phyloP scores from a whole-genome alignment of 2,888 invertebrate species.

The Machimus atricapillus region DNA sequence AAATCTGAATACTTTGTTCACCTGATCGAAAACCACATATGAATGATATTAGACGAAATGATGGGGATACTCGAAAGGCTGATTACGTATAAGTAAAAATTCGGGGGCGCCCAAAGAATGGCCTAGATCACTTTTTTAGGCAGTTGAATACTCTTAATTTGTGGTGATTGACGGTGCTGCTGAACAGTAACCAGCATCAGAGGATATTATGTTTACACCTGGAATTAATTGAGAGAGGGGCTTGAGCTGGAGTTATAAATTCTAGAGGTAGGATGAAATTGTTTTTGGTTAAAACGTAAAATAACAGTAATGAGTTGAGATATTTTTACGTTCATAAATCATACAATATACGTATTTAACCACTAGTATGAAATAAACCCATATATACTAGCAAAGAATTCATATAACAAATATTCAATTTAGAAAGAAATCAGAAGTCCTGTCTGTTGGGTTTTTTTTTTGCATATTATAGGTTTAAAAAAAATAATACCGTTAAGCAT shows the following conservation, averaged over 20 bases:
- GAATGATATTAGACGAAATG: neutral
- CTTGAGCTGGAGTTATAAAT: neutral
- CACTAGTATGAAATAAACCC: neutral
- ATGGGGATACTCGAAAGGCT: neutral
- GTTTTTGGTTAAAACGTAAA: neutral
- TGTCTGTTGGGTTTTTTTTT: too few species aligned
- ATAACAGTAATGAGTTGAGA: neutral
- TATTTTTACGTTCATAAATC: neutral
- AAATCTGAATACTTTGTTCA: neutral
- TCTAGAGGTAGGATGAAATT: neutral
- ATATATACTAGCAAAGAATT: neutral
- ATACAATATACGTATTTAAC: neutral
- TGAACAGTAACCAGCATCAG: neutral
- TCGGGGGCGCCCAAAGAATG: neutral
- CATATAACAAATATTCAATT: neutral
- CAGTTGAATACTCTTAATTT: neutral
- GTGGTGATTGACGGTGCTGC: neutral
- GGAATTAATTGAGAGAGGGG: neutral
- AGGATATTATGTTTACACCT: neutral
- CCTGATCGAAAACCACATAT: neutral
- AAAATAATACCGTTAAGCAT: neutral
- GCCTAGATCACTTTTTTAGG: neutral
- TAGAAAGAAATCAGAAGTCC: neutral
- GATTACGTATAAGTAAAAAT: neutral
- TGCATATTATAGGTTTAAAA: too few species aligned